Base-by-base conservation (phyloP, 2,797 vertebrate genomes). In the Hoplostethus atlanticus region DNA sequence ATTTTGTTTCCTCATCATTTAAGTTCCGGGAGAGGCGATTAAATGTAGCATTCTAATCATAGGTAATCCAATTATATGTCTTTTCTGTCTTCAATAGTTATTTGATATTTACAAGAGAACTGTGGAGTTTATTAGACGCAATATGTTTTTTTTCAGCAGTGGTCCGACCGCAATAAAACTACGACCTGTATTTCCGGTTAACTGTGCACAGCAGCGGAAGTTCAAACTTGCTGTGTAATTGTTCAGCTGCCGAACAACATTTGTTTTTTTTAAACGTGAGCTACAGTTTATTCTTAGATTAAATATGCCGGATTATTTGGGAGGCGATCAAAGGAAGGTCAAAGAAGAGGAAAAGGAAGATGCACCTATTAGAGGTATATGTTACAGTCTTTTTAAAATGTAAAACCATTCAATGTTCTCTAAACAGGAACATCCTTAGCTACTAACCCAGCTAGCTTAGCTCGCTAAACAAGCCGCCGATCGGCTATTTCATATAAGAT, bases 311-410 rank as follows among this genome's bases (percentile, higher is more conserved):
- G 98, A 99, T 74, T 98, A 99, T 77, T 86, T 99, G 53, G 98
- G 97, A 47, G 91, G 96, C 0, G 97, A 97, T 34, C 97, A 99
- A 67, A 93, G 97, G 71, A 99, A 99, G 89, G 94, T 95, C 2
- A 99, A 98, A 70, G 96, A 98, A 59, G 97, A 97, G 15, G 97
- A 98, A 61, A 97, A 98, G 74, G 97, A 97, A 3, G 97, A 99
- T 57, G 94, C 89, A 0, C 97, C 97, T 1, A 99, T 99, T 76
- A 95, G 97, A 90, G 95, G 98, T 98, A 87, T 10, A 2, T 72
- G 0, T 12, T 2, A 42, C 25, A 6, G 6, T 6, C 0, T 16
- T 60, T 4, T 59, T 5, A 46, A 36, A 31, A 31, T 5, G n/a
- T 1, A 1, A 60, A 63, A 66, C 6, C 0, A 40, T 5, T 0